Conservation (phyloP, 2,888 invertebrate genomes). For the Cheilosia pagana region DNA sequence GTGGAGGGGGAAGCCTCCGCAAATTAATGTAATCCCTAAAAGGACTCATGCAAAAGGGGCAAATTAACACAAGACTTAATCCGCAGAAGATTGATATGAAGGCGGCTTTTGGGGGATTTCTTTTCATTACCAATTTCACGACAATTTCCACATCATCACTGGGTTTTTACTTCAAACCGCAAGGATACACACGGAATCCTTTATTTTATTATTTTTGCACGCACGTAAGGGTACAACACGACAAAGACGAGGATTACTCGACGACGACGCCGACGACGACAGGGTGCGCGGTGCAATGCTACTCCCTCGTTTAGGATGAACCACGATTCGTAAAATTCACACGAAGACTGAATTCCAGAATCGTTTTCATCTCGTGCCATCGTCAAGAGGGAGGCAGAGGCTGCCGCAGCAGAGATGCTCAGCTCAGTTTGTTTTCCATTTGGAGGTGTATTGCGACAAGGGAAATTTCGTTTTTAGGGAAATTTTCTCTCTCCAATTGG, state of each 20-base stretch:
- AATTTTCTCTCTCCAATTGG: slow-evolving; percentile 23
- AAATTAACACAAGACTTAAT: slow-evolving; percentile 23
- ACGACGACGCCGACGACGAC: neutral
- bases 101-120: slow-evolving; percentile 34
- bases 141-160: slow-evolving; percentile 37
- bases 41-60: slow-evolving; percentile 4
- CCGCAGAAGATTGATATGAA: neutral
- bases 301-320: slow-evolving; percentile 51
- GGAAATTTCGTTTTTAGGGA: slow-evolving; percentile 50
- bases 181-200: slow-evolving; percentile 2
- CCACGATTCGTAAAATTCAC: slow-evolving; percentile 82
- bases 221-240: neutral
- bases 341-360: slow-evolving; percentile 80
- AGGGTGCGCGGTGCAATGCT: neutral
- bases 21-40: neutral
- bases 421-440: slow-evolving; percentile 38
- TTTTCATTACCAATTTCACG: slow-evolving; percentile 62
- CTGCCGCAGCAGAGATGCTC: slow-evolving; percentile 49
- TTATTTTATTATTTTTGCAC: neutral
- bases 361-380: slow-evolving; percentile 61
- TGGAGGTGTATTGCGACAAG: slow-evolving; percentile 57
- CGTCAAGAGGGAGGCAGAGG: slow-evolving; percentile 45
- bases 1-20: neutral
- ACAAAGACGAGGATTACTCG: neutral
- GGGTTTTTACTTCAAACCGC: neutral